Evolutionary conservation across 2,888 invertebrate species (phyloP).

Genomic region (Heliconius aoede): DNA sequence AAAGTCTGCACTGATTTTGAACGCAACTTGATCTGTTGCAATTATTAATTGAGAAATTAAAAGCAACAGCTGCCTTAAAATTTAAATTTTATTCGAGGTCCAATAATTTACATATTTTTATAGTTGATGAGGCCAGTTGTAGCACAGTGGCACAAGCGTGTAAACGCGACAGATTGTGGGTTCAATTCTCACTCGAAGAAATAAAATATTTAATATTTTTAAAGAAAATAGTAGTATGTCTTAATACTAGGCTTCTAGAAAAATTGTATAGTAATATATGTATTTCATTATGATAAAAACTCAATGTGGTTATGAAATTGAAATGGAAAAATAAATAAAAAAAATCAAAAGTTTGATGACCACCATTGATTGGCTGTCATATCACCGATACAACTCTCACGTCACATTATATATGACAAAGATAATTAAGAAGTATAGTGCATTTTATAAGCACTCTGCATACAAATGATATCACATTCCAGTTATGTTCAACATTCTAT

Average conservation of each 20-base stretch:
- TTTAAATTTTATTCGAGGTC: conserved; percentile 21
- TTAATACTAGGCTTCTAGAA: too few species aligned
- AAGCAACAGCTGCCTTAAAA: conserved; percentile 13
- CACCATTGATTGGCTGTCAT: conserved; percentile 27
- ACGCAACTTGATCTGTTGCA: conserved; percentile 27
- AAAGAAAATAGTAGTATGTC: too few species aligned
- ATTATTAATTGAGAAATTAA: conserved; percentile 24
- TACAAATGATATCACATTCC: conserved; percentile 11
- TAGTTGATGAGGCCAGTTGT: background rate
- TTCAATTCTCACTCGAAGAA: too few species aligned
- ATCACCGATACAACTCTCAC: conserved; percentile 24
- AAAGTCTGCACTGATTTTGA: conserved; percentile 21
- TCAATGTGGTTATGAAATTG: too few species aligned
- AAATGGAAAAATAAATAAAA: background rate
- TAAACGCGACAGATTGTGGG: too few species aligned
- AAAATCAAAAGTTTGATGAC: conserved; percentile 19
- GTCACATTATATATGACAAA: too few species aligned
- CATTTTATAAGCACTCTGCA: background rate
- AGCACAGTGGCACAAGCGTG: too few species aligned
- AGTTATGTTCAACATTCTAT: background rate
- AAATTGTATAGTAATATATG: too few species aligned
- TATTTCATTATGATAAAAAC: too few species aligned
- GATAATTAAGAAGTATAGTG: conserved; percentile 8
- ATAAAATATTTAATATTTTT: too few species aligned
- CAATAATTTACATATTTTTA: background rate